Base-by-base conservation (phyloP, 2,888 invertebrate genomes). In the Apotomis capreana region DNA sequence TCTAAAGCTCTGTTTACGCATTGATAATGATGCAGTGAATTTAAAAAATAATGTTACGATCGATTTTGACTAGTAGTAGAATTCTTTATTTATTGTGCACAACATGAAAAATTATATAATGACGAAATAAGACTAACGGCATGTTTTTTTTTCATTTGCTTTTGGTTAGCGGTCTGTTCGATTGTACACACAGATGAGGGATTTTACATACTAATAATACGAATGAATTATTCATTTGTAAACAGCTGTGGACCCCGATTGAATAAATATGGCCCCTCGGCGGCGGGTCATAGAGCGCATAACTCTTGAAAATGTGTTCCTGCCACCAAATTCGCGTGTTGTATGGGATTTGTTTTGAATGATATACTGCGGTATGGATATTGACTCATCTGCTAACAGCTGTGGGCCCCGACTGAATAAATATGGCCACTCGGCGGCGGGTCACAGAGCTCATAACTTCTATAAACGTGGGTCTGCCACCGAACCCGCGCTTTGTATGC, bases 371-470 rank as follows among this genome's bases (percentile, higher is more conserved):
- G 26, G 1, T 26, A 26, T 26, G 1, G 26, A 26, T 26, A 26
- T 26, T 70, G 58, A 63, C 3, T 63, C 44, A 36, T 70, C 70
- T 65, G 59, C 36, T 8, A 5, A 1, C 12, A 49, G 26, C 46
- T 70, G 64, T 59, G 64, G 12, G 8, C 3, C 36, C 1, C 1
- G 44, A 15, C 65, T 55, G 46, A 60, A 65, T 65, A 70, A 70
- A 70, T 65, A 70, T 59, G 52, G 59, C 46, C 60, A 70, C 60
- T 70, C 36, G 36, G 51, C 15, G 26, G 37, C 40, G 55, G 65
- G 70, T 65, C 64, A 58, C 26, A 64, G 55, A 0, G 63, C 59
- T 40, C 70, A 65, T 70, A 70, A 70, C 49, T 70, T 59, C 8
- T 44, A 10, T 0, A 52, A 40, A 58, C 58, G n/a, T 9, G n/a